Evolutionary conservation across 2,888 invertebrate genomes (phyloP), one percentile per base, ranked within the genome.

Genomic region (Pogonocherus hispidulus): DNA sequence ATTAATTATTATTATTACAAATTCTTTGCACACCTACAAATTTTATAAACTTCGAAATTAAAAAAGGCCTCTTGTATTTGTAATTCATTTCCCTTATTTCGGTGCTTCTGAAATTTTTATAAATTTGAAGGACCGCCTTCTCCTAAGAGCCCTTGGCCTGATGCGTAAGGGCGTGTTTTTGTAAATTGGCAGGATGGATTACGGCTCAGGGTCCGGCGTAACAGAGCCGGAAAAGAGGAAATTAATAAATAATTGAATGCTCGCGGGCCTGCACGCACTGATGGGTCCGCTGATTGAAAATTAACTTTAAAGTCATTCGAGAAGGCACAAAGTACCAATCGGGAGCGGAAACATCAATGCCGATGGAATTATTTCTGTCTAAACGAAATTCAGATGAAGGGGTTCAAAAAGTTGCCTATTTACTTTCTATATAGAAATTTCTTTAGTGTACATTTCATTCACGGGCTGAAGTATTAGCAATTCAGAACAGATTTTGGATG

Each of bases 181-280:
- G 35, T 35, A 54, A 35, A 54, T 35, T 54, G 35, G 35, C 35
- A 18, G 19, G 54, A 35, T 32, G 35, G 54, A 54, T 54, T 32
- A 54, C 32, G 32, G 77, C 77, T 76, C 73, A n/a, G 16, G n/a
- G n/a, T 41, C n/a, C 57, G 57, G 60, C 63, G 67, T 67, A 59
- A 64, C 72, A 69, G 70, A 69, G 57, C 72, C 73, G 74, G 75
- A 77, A 78, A 74, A 74, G 73, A 75, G 79, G 77, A 80, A 80
- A 80, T 80, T 80, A 80, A 80, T 80, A 80, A 80, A 79, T 80
- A 79, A 80, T 80, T 80, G 78, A 79, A 73, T 72, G 77, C 77
- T 76, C 73, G 70, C 67, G 72, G 78, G 76, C 71, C 75, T 66
- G 71, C 72, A 79, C 77, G 79, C 79, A 78, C 77, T 77, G 78